These are phyloP conservation scores for Porphyrio hochstetteri DNA, from an alignment of 2,113 vertebrate genomes.

Conservation along the genomic window DNA sequence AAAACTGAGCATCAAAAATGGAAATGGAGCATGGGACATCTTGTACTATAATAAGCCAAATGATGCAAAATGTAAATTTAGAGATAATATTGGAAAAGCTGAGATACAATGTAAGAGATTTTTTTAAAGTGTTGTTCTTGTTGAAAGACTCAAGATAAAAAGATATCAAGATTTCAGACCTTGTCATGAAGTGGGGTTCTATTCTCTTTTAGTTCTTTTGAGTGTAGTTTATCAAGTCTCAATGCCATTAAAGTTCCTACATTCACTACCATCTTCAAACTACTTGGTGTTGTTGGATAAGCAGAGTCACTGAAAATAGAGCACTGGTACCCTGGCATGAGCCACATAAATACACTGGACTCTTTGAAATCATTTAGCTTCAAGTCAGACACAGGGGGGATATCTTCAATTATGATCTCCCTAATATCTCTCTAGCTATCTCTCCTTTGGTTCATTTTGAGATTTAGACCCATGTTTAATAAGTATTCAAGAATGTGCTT, in stretches of 20 bases:
- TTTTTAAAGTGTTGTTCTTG: background rate
- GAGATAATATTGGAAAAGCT: background rate
- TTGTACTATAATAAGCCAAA: background rate
- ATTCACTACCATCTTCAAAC: background rate
- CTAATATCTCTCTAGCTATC: background rate
- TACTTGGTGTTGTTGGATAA: background rate
- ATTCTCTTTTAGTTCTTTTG: background rate
- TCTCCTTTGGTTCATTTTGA: background rate
- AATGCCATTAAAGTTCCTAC: background rate
- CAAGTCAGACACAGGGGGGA: background rate
- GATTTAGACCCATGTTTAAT: background rate
- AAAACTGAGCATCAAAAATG: conserved; percentile 3
- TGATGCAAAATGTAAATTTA: background rate
- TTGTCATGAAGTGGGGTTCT: background rate
- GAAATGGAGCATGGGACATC: background rate
- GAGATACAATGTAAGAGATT: background rate
- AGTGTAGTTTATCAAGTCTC: background rate
- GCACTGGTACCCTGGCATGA: background rate
- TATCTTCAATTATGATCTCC: background rate
- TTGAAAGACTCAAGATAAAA: background rate
- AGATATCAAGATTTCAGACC: background rate
- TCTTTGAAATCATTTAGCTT: background rate
- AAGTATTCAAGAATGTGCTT: background rate
- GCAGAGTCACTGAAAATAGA: background rate
- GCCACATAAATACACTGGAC: background rate